A percentile compares a stretch with the other conserved stretches of the same genome.
These are phyloP conservation scores for Sebastolobus altivelis DNA, from an alignment of 2,797 vertebrate species.

Conservation along the genomic window DNA sequence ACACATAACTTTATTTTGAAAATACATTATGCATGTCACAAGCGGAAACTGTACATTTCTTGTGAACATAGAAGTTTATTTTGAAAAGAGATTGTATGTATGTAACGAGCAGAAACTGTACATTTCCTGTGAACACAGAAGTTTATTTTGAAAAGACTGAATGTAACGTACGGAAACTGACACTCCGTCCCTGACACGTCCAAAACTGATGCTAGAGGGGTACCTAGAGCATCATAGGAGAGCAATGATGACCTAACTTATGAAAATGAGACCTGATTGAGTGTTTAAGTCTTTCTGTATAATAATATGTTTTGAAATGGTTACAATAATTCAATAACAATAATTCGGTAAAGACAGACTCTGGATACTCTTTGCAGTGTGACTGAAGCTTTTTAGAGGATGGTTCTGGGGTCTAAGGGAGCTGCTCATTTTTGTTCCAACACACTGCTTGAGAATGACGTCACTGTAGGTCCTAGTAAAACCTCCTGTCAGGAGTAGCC, in stretches of 20 bases:
- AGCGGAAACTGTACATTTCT: too few species aligned
- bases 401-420: background rate
- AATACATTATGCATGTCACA: background rate
- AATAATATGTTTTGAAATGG: background rate
- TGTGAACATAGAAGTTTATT: too few species aligned
- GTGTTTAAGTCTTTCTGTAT: background rate
- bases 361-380: background rate
- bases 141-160: background rate
- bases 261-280: background rate
- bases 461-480: slow-evolving; percentile 7
- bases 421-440: background rate
- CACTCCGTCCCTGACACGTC: background rate
- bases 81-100: too few species aligned
- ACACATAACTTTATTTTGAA: background rate
- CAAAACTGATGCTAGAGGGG: background rate
- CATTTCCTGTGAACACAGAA: background rate
- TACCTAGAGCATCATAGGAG: background rate
- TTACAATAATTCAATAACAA: background rate
- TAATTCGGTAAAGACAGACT: background rate
- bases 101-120: too few species aligned
- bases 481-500: slow-evolving; percentile 9
- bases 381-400: background rate
- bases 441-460: background rate
- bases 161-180: background rate
- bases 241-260: background rate